phyloP scores from a whole-genome alignment of 2,888 invertebrate species.

The Aspidiotus destructor region DNA sequence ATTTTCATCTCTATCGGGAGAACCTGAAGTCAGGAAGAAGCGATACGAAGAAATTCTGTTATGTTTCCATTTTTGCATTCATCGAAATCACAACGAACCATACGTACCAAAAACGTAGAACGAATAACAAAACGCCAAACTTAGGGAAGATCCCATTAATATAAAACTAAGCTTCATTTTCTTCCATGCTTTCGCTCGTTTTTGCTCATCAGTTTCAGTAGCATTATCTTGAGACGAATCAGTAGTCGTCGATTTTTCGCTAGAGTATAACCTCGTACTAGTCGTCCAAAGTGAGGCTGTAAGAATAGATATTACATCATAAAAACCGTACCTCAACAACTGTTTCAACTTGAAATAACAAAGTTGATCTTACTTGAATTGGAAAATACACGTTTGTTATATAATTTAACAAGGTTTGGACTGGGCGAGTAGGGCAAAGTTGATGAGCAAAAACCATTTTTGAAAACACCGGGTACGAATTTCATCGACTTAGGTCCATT shows the following conservation, averaged over 20 bases:
- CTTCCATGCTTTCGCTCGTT: slow-evolving; percentile 27
- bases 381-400: too few relatives aligned
- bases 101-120: slow-evolving; percentile 24
- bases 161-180: slow-evolving; percentile 27
- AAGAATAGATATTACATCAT: neutral
- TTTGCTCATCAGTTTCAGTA: slow-evolving; percentile 16
- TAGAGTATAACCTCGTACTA: neutral
- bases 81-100: neutral
- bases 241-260: neutral
- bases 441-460: neutral
- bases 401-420: too few relatives aligned
- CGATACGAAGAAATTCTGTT: neutral
- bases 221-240: neutral
- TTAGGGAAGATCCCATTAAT: slow-evolving; percentile 20
- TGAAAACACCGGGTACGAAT: neutral
- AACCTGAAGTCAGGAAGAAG: slow-evolving; percentile 52
- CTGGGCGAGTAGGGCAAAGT: too few relatives aligned
- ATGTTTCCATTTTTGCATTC: neutral
- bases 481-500: neutral
- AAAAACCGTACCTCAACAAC: neutral
- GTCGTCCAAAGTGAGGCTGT: neutral
- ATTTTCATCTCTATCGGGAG: slow-evolving; percentile 60
- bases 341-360: neutral
- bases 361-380: too few relatives aligned
- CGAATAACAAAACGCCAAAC: slow-evolving; percentile 7